Conservation (phyloP, 35 echinoderm and acorn worm genomes). For the Lytechinus pictus region DNA sequence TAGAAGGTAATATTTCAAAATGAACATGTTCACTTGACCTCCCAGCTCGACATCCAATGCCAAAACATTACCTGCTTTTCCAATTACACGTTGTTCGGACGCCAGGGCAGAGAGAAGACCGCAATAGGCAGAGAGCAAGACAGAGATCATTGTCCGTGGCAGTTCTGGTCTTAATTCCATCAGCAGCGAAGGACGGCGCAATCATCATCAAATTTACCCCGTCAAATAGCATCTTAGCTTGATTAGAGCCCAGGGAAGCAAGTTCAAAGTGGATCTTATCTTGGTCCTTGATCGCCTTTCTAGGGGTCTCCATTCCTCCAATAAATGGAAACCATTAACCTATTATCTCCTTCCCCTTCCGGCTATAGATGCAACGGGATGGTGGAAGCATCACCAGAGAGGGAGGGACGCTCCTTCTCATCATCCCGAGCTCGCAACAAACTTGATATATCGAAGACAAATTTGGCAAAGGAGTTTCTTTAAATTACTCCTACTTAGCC, state of each 20-base stretch:
- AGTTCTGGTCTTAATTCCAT: conserved; percentile 43
- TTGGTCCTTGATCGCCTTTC: background rate
- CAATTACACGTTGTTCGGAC: conserved; percentile 1
- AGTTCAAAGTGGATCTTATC: conserved; percentile 11
- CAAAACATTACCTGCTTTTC: background rate
- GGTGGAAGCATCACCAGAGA: background rate
- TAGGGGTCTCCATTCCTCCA: conserved; percentile 25
- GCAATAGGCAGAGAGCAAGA: background rate
- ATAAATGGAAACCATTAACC: conserved; percentile 49
- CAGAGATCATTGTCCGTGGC: conserved; percentile 43
- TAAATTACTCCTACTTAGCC: conserved; percentile 18
- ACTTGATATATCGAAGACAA: background rate
- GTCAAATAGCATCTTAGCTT: conserved; percentile 44
- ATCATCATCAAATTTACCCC: conserved; percentile 41
- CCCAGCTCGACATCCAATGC: background rate
- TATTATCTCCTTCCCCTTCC: conserved; percentile 50
- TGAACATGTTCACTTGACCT: background rate
- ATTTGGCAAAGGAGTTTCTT: background rate
- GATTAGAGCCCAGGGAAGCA: conserved; percentile 46
- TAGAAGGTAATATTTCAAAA: background rate
- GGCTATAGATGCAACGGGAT: conserved; percentile 2
- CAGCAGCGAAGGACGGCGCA: conserved; percentile 26
- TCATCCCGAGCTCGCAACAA: background rate
- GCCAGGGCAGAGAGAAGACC: background rate
- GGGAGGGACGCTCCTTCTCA: background rate